A percentile compares a stretch with the other conserved stretches of the same genome.
Evolutionary conservation across 2,888 invertebrate genomes (phyloP).

Genomic region (Biston betularia): DNA sequence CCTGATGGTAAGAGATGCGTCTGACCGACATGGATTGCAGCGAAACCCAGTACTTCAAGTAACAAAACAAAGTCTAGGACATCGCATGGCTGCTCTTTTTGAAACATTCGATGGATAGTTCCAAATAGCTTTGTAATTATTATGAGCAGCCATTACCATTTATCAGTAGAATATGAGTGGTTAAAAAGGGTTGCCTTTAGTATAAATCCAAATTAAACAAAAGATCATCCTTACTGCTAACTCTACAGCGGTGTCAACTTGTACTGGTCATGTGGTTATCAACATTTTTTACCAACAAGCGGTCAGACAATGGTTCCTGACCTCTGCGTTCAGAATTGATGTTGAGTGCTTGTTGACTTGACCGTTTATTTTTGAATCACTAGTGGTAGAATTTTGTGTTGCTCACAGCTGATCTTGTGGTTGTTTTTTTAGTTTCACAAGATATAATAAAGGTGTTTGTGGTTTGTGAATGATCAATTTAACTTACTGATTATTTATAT

Average conservation of each 20-base stretch:
- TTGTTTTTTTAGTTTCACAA: slow-evolving; percentile 40
- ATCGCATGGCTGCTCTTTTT: too few relatives aligned
- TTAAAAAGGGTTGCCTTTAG: too few relatives aligned
- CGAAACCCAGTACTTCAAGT: too few relatives aligned
- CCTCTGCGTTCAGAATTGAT: slow-evolving; percentile 62
- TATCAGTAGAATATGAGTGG: too few relatives aligned
- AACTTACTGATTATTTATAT: slow-evolving; percentile 11
- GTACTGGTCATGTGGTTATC: slow-evolving; percentile 47
- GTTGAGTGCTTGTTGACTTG: slow-evolving; percentile 67
- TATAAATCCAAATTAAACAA: too few relatives aligned
- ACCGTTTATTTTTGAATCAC: slow-evolving; percentile 64
- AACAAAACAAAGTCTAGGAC: too few relatives aligned
- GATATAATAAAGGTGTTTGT: slow-evolving; percentile 31
- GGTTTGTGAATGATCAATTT: slow-evolving; percentile 25
- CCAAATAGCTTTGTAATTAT: too few relatives aligned
- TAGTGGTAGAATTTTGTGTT: slow-evolving; percentile 32
- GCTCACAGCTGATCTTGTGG: slow-evolving; percentile 37
- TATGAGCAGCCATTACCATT: too few relatives aligned
- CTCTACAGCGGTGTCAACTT: slow-evolving; percentile 47
- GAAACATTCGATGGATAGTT: too few relatives aligned
- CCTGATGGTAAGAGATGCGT: too few relatives aligned
- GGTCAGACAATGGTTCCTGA: slow-evolving; percentile 70
- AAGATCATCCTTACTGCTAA: slow-evolving; percentile 11
- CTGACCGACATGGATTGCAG: too few relatives aligned
- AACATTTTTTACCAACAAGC: slow-evolving; percentile 50